Percentiles rank a stretch among this genome's conserved stretches.
Conservation (phyloP, 2,797 vertebrate species). For the Morelia viridis region DNA sequence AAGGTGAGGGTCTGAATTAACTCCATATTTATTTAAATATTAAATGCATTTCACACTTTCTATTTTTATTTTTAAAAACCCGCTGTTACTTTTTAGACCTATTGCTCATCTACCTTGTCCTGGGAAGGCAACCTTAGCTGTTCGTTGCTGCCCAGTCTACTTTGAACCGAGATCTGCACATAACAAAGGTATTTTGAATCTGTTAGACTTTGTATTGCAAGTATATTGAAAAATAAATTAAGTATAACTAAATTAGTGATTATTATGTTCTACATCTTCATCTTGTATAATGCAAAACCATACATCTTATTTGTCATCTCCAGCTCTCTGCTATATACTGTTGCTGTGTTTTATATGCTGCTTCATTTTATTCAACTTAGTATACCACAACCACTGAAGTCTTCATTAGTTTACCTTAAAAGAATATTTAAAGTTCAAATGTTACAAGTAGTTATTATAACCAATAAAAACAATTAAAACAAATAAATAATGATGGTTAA, state of each 20-base stretch:
- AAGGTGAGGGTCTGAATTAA: constrained; percentile 75
- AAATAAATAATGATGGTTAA: not conserved
- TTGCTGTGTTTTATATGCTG: constrained; percentile 4
- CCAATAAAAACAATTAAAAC: not conserved
- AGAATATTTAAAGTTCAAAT: not conserved
- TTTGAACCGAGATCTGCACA: constrained; percentile 82
- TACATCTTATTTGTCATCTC: constrained; percentile 30
- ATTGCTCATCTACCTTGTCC: constrained; percentile 92
- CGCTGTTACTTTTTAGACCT: constrained; percentile 74
- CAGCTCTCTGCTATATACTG: constrained; percentile 14
- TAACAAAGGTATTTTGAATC: constrained; percentile 60
- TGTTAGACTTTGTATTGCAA: constrained; percentile 3
- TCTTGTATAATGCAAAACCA: not conserved
- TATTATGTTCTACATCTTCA: not conserved
- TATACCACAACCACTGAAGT: not conserved
- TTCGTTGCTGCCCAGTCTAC: constrained; percentile 93
- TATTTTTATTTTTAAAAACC: constrained; percentile 32
- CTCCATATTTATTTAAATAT: not conserved
- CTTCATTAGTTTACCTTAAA: not conserved
- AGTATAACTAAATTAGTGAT: not conserved
- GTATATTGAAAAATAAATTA: not conserved
- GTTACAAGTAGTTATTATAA: not conserved
- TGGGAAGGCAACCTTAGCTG: constrained; percentile 89
- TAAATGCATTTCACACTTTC: fast-evolving
- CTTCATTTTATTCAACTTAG: constrained; percentile 21